Evolutionary conservation across 2,888 invertebrate genomes (phyloP), one percentile per base, ranked within the genome.

Genomic region (Drosophila ezoana): DNA sequence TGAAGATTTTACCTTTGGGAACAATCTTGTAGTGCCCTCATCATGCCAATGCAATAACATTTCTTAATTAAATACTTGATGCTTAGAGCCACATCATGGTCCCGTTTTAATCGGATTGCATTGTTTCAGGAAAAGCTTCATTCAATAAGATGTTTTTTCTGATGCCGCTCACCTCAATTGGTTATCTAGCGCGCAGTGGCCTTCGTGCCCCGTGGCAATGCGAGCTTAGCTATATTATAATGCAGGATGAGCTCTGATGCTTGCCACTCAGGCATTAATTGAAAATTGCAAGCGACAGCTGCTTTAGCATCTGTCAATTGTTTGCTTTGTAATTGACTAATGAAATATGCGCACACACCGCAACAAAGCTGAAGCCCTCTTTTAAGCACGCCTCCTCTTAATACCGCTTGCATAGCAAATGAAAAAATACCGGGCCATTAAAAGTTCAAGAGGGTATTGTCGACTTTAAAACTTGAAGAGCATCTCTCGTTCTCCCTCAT

Each of bases 281-380:
- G 72, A 87, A 85, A 83, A 81, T 74, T 65, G 81, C 76, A 65
- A 64, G 62, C 70, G 60, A 33, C 52, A 60, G 52, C 67, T 61
- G 67, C 58, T 67, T 56, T 57, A 51, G 58, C 57, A 57, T 35
- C 44, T 57, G 43, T 38, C 47, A 66, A 64, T 61, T 63, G 86
- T 72, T 73, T 88, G 81, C 78, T 80, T 80, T 88, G 68, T 86
- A 88, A 80, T 86, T 67, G 81, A 81, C 69, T 82, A 82, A 85
- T 87, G 87, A 76, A 83, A 80, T 72, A 76, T 70, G 75, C 63
- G 61, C 60, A 58, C 35, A 52, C 40, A 38, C 13, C 14, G 18
- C 35, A n/a, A 38, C 38, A 48, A 16, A n/a, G 35, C 33, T 16
- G 23, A 56, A 18, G 28, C 37, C 44, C 35, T 37, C 20, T 41